Base-by-base conservation (phyloP, 2,888 invertebrate genomes). In the Drosophila incognita region DNA sequence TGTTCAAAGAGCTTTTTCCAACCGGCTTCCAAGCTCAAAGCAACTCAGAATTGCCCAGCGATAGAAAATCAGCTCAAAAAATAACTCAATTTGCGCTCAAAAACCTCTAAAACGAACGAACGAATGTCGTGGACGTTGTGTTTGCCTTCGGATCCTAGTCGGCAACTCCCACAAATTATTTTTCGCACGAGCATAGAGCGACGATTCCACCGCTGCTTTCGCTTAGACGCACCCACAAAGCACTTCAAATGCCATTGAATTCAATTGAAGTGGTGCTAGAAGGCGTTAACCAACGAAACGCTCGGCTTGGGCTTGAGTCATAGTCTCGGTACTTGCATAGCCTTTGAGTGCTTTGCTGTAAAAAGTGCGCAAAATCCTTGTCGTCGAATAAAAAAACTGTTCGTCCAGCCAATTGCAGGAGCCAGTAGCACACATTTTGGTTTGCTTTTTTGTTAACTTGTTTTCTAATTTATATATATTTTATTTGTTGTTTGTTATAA, bases 291-390 rank as follows among this genome's bases (percentile, higher is more conserved):
- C 83, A 87, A 90, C 90, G 74, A 66, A 76, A 65, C 81, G 81
- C 76, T 87, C 87, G 73, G 83, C 68, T 69, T 73, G 81, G 74
- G 83, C 69, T 69, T 76, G 81, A 81, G 79, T 63, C 80, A 59
- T 49, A 15, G 61, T 56, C 53, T 60, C 61, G 46, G 29, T 42
- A 48, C 60, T 42, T 48, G 36, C 29, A 24, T 24, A 69, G 53
- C 49, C 56, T 77, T 79, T 89, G 87, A 86, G 82, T 86, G 83
- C 29, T 81, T 82, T 81, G 40, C 69, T 61, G 79, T 61, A 89
- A 90, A 85, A 90, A 82, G 76, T 90, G 90, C 90, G 90, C 86
- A 89, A 79, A 90, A 91, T 89, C 91, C 85, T 74, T 70, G 75
- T 74, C 69, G 89, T 86, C 89, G 90, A 86, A 78, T 85, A 86